Evolutionary conservation across 2,888 invertebrate species (phyloP), one percentile per base, ranked within the genome.

Genomic region (Beris chalybata): DNA sequence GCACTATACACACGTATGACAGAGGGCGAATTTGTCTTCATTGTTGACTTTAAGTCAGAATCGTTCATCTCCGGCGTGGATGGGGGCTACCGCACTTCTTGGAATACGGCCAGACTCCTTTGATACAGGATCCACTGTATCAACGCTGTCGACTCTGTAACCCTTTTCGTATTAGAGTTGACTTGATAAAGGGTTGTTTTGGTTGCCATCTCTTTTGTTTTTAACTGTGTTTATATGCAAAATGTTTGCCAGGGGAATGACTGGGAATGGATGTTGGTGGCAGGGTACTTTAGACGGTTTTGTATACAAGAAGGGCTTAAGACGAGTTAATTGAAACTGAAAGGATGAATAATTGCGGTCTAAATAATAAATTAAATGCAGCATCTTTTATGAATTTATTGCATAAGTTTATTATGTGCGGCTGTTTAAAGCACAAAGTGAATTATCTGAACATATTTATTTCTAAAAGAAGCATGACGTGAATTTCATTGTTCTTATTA

Each of bases 261-360:
- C 22, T 22, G 22, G 22, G 56, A 31, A 6, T n/a, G 13, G 12
- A 53, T 43, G 38, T 48, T 9, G 61, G 32, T 15, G 45, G 13
- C 50, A 38, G 52, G 38, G 32, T 59, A 22, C 15, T 43, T 32
- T 50, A 22, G 50, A n/a, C 48, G 43, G 38, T 38, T 38, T 58
- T 30, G 58, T 61, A 52, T 48, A 53, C 22, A 32, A 61, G 67
- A 57, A 50, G 52, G 45, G 13, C 56, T 65, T 67, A 70, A 71
- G 67, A 71, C 70, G 67, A 71, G 70, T 72, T 73, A 73, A 73
- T 73, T 73, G 72, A 73, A 73, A 73, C 70, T 72, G 73, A 73
- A 73, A 73, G 71, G 71, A 73, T 73, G 71, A 72, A 73, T 72
- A 73, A 73, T 73, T 71, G 71, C 70, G 71, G 72, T 70, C 69